These are phyloP conservation scores for Drosophila pallidifrons DNA, from an alignment of 1,140 invertebrate genomes.

Conservation along the genomic window DNA sequence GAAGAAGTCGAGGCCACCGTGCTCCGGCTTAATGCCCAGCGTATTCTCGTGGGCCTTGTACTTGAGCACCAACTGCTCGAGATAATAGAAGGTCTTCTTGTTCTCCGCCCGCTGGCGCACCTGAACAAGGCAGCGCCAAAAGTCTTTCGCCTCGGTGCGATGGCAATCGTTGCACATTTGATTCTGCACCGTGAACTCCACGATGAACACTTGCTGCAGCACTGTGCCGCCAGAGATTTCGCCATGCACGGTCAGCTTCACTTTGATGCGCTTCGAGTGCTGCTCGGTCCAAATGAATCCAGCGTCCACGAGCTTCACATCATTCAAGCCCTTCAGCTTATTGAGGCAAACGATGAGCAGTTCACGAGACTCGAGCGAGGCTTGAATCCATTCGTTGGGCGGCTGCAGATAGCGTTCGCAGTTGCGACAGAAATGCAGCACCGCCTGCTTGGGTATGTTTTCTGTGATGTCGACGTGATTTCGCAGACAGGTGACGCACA, in stretches of 20 bases:
- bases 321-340: conserved; percentile 95
- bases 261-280: conserved; percentile 98
- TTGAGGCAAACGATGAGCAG: conserved; percentile 96
- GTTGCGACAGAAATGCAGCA: conserved; percentile 94
- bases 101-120: conserved; percentile 95
- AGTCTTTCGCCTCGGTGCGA: conserved; percentile 98
- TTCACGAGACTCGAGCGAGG: conserved; percentile 96
- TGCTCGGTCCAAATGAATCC: conserved; percentile 99
- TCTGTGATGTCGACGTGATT: conserved; percentile 97
- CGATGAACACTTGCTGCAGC: conserved; percentile 96
- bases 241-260: conserved; percentile 98
- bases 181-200: conserved; percentile 95
- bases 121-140: conserved; percentile 97
- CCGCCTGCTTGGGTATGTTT: conserved; percentile 97
- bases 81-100: conserved; percentile 99
- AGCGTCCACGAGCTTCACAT: conserved; percentile 97
- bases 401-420: conserved; percentile 98
- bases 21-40: conserved; percentile 96
- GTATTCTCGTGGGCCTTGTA: conserved; percentile 96
- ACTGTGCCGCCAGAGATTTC: conserved; percentile 94
- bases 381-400: conserved; percentile 95
- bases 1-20: conserved; percentile 99
- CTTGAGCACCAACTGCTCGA: conserved; percentile 99
- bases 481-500: conserved; percentile 97
- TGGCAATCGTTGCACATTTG: conserved; percentile 99